Conservation (phyloP, 2,797 vertebrate species). For the Sebastiscus albofasciatus region DNA sequence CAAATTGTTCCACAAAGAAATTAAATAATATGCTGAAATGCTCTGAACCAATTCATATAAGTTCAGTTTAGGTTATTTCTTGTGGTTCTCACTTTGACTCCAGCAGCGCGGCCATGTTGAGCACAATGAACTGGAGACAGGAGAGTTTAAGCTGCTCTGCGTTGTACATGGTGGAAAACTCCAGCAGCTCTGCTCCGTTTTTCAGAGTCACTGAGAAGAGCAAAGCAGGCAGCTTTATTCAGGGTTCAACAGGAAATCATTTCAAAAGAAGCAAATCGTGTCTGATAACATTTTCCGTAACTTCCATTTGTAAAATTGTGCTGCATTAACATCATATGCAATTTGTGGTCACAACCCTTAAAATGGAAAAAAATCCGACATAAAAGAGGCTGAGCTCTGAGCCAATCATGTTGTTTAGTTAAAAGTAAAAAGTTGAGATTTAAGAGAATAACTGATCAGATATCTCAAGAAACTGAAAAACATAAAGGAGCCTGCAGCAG, state of each 20-base stretch:
- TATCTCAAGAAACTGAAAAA: background rate
- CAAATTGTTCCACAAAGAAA: background rate
- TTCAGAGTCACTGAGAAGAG: constrained; percentile 91
- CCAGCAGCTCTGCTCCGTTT: constrained; percentile 92
- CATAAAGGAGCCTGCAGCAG: too few relatives aligned
- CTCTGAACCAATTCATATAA: background rate
- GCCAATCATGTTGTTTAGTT: background rate
- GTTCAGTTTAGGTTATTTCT: background rate
- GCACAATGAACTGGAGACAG: constrained; percentile 93
- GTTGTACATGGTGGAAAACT: constrained; percentile 92
- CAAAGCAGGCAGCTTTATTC: background rate
- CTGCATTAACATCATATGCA: background rate
- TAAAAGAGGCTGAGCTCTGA: background rate
- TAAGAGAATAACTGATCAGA: background rate
- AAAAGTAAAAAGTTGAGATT: background rate
- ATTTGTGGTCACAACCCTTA: background rate
- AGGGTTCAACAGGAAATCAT: background rate
- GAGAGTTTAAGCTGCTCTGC: constrained; percentile 95
- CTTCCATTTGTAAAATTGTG: background rate
- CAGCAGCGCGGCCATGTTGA: constrained; percentile 94
- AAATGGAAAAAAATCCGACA: background rate
- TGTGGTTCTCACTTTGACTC: constrained; percentile 89
- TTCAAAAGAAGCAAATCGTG: background rate
- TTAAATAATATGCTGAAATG: background rate
- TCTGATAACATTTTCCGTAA: background rate